Conservation (phyloP, 2,797 vertebrate genomes). For the Labroides dimidiatus region DNA sequence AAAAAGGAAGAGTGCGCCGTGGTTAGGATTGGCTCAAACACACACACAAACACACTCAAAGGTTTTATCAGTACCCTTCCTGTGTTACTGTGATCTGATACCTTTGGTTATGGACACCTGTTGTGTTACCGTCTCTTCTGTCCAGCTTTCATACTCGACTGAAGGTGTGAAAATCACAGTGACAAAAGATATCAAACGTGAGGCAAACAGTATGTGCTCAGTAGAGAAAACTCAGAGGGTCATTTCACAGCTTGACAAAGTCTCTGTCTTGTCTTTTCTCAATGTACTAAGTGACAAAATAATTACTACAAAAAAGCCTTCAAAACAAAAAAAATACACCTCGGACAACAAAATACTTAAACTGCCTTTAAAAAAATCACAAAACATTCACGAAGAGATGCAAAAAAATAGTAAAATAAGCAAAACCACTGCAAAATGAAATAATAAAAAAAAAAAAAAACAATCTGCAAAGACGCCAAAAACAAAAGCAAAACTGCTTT, state of each 20-base stretch:
- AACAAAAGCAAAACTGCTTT: no score
- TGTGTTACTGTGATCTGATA: conserved; percentile 49
- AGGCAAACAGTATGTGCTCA: conserved; percentile 17
- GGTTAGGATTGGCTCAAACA: conserved; percentile 26
- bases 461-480: no score
- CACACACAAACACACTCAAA: conserved; percentile 14
- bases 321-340: no score
- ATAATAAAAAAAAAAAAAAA: no score
- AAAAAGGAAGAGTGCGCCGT: conserved; percentile 29
- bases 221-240: not conserved
- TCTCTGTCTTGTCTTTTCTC: not conserved
- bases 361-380: no score
- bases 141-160: conserved; percentile 80
- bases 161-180: conserved; percentile 60
- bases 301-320: no score
- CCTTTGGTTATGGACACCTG: conserved; percentile 73
- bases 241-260: conserved; percentile 30
- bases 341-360: no score
- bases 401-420: not conserved
- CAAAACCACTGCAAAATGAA: not conserved
- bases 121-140: conserved; percentile 74
- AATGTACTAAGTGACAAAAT: no score
- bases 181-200: conserved; percentile 50
- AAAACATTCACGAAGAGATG: no score
- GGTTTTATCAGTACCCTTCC: not conserved